Evolutionary conservation across 2,888 invertebrate species (phyloP).

Genomic region (Xestia ashworthii): DNA sequence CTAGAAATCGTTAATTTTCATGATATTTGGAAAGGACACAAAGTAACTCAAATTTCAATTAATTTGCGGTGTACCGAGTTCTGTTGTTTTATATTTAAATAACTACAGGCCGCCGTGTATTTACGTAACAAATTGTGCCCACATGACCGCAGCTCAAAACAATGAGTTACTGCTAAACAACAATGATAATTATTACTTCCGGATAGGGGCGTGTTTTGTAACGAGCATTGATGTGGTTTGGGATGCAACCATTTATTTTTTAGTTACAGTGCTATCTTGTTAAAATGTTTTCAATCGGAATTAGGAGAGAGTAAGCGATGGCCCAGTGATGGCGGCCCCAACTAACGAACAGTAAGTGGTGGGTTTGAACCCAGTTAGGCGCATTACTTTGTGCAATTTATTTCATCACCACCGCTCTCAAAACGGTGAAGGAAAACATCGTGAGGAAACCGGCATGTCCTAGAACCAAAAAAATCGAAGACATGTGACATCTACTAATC

Average conservation of each 20-base stretch:
- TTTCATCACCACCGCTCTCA: too few species aligned
- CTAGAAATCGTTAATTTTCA: constrained; percentile 1
- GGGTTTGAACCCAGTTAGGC: too few species aligned
- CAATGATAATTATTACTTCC: constrained; percentile 22
- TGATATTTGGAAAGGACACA: neutral
- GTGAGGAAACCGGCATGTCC: too few species aligned
- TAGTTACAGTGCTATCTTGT: neutral
- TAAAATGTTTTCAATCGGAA: neutral
- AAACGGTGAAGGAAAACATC: too few species aligned
- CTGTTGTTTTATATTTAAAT: constrained; percentile 1
- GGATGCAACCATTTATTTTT: neutral
- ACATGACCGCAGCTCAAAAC: neutral
- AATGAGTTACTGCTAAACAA: constrained; percentile 5
- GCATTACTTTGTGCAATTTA: too few species aligned
- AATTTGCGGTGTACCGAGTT: constrained; percentile 4
- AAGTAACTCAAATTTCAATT: constrained; percentile 18
- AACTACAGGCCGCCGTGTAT: neutral
- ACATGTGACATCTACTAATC: too few species aligned
- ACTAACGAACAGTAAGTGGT: too few species aligned
- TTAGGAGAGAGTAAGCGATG: neutral
- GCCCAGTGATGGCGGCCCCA: too few species aligned
- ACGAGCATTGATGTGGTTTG: neutral
- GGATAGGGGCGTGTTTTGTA: neutral
- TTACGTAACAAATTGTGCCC: constrained; percentile 3
- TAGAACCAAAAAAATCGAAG: too few species aligned